Base-by-base conservation (phyloP, 2,113 vertebrate species). In the Sigmodon hispidus region DNA sequence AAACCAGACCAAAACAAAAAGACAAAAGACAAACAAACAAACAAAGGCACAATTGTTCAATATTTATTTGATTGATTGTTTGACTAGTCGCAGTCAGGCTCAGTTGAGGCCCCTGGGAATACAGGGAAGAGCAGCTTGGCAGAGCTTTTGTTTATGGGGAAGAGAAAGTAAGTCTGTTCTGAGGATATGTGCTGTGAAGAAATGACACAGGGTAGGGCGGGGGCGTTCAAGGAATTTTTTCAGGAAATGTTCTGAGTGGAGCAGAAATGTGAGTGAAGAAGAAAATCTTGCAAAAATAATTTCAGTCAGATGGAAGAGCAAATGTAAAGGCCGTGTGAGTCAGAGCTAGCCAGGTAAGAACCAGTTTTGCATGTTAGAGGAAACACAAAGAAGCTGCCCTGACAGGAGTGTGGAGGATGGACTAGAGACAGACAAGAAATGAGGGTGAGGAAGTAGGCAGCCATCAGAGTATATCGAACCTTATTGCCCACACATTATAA, bases 281-380 rank as follows among this genome's bases (percentile, higher is more conserved):
- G 92, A 89, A 83, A 70, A 67, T 80, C 43, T 80, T 79, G 50
- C 57, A 83, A n/a, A 90, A 83, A 70, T 36, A 40, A 83, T n/a
- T 88, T 13, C 70, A 67, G n/a, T 75, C 17, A 89, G 65, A 81
- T 15, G 69, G 76, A 73, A 65, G 19, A 70, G 75, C 91, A 93
- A 77, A 72, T 45, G 34, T 70, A 86, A 29, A 95, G 55, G 65
- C 52, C 6, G 12, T 89, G 85, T 89, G 85, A 94, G 94, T 94
- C 86, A 96, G 80, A 43, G 84, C 50, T 73, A 29, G 92, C 76
- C 76, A 59, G 36, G 0, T 75, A 57, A 95, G 89, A 96, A 91
- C 94, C 96, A 94, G 95, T 96, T 95, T 91, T 67, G 59, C 75
- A 61, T 36, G 84, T 61, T 93, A 70, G 84, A 93, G 87, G 77